phyloP scores from a whole-genome alignment of 2,797 vertebrate genomes.

The Caiman crocodilus region DNA sequence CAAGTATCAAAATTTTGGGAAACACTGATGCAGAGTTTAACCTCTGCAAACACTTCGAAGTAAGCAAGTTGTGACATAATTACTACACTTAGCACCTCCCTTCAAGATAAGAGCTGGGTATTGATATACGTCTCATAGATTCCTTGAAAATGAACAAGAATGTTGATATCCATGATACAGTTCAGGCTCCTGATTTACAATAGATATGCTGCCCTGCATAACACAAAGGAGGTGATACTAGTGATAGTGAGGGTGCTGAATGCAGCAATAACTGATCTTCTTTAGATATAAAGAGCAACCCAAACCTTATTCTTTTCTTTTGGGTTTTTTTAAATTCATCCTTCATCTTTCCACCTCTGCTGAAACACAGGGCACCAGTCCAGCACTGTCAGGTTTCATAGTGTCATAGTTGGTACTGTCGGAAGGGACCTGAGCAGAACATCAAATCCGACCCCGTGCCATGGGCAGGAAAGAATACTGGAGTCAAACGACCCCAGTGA shows the following conservation, averaged over 20 bases:
- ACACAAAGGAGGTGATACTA: neutral
- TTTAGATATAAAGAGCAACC: neutral
- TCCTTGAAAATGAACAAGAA: neutral
- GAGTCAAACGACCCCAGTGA: no score
- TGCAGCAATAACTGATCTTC: fast-evolving
- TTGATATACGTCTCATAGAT: neutral
- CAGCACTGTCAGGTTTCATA: no score
- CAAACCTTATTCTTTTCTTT: neutral
- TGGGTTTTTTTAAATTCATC: neutral
- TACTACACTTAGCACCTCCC: neutral
- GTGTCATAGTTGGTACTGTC: no score
- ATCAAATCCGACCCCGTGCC: no score
- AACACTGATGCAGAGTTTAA: neutral
- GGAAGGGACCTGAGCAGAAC: no score
- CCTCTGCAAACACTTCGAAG: neutral
- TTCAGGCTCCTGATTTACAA: neutral
- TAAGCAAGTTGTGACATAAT: neutral
- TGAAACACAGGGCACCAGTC: no score
- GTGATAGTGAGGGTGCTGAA: neutral
- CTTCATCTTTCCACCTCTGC: neutral
- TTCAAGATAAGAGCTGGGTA: neutral
- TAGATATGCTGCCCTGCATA: neutral
- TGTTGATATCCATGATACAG: neutral
- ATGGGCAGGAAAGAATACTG: no score
- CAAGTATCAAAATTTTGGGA: no score